A percentile compares a stretch with the other conserved stretches of the same genome.
Evolutionary conservation across 2,113 vertebrate genomes (phyloP).

Genomic region (Cyprinodon variegatus): DNA sequence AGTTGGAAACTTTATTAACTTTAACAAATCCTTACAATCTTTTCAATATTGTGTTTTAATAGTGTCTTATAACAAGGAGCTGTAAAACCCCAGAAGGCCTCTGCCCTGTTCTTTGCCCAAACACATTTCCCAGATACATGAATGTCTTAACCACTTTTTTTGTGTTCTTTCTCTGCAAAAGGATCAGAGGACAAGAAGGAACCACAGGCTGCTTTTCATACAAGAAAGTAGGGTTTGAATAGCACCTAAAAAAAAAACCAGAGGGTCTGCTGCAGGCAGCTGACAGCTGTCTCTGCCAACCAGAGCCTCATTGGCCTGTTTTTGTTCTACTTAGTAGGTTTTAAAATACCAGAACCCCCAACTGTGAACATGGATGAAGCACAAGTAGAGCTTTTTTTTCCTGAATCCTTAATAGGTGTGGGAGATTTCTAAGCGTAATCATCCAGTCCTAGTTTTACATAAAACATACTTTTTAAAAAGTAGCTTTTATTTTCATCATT

Average conservation of each 20-base stretch:
- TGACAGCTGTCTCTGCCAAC: slow-evolving; percentile 70
- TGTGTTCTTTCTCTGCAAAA: slow-evolving; percentile 28
- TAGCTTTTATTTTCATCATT: too few species aligned
- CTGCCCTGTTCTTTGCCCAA: slow-evolving; percentile 13
- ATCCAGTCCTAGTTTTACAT: too few species aligned
- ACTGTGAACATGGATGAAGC: not conserved
- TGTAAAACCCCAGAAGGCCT: slow-evolving; percentile 43
- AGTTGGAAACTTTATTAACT: not conserved
- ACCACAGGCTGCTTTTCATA: slow-evolving; percentile 55
- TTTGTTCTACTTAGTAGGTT: slow-evolving; percentile 35
- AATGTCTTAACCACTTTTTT: slow-evolving; percentile 32
- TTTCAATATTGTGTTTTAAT: not conserved
- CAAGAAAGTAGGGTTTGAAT: slow-evolving; percentile 64
- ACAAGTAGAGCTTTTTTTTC: too few species aligned
- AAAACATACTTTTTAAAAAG: too few species aligned
- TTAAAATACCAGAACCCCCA: slow-evolving; percentile 30
- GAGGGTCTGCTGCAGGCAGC: slow-evolving; percentile 60
- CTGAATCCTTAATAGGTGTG: too few species aligned
- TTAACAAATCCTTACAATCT: not conserved
- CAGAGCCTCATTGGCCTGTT: slow-evolving; percentile 44
- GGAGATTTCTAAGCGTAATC: too few species aligned
- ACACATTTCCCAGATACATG: slow-evolving; percentile 25
- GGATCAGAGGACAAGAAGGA: slow-evolving; percentile 48
- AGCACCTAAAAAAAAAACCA: slow-evolving; percentile 52
- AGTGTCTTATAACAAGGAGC: slow-evolving; percentile 46